Conservation (phyloP, 2,797 vertebrate genomes). For the Oreonectes daqikongensis region DNA sequence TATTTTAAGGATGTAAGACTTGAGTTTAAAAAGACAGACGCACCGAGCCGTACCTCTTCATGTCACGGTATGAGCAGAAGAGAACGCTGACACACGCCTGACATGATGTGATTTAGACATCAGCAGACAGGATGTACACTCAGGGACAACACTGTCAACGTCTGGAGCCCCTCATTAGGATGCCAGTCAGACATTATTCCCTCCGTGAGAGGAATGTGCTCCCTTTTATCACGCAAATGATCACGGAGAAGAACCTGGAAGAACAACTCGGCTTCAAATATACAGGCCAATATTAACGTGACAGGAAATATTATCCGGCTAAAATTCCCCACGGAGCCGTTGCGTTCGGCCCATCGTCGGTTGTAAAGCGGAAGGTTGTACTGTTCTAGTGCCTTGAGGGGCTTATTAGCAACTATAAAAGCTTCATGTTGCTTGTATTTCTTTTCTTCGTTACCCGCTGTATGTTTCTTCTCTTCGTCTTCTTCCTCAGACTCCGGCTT, state of each 20-base stretch:
- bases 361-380: slow-evolving; percentile 78
- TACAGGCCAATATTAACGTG: slow-evolving; percentile 69
- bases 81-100: slow-evolving; percentile 43
- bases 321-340: slow-evolving; percentile 52
- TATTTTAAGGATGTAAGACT: background rate
- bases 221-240: slow-evolving; percentile 68
- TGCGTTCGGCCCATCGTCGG: slow-evolving; percentile 70
- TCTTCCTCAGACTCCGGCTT: slow-evolving; percentile 8
- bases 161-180: slow-evolving; percentile 64
- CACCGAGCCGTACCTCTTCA: slow-evolving; percentile 38
- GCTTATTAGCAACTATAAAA: slow-evolving; percentile 82
- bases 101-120: slow-evolving; percentile 58
- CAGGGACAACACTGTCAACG: slow-evolving; percentile 63
- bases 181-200: slow-evolving; percentile 66
- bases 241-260: slow-evolving; percentile 64
- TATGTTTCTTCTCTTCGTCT: slow-evolving; percentile 56
- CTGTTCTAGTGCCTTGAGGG: slow-evolving; percentile 73
- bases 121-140: slow-evolving; percentile 39
- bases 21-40: slow-evolving; percentile 3
- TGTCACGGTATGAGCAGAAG: slow-evolving; percentile 33
- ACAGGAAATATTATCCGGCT: slow-evolving; percentile 48
- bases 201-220: slow-evolving; percentile 58
- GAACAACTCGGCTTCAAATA: slow-evolving; percentile 69
- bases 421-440: slow-evolving; percentile 77
- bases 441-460: slow-evolving; percentile 74